These are phyloP conservation scores for Seriola rivoliana DNA, from an alignment of 2,113 vertebrate genomes.

Conservation along the genomic window DNA sequence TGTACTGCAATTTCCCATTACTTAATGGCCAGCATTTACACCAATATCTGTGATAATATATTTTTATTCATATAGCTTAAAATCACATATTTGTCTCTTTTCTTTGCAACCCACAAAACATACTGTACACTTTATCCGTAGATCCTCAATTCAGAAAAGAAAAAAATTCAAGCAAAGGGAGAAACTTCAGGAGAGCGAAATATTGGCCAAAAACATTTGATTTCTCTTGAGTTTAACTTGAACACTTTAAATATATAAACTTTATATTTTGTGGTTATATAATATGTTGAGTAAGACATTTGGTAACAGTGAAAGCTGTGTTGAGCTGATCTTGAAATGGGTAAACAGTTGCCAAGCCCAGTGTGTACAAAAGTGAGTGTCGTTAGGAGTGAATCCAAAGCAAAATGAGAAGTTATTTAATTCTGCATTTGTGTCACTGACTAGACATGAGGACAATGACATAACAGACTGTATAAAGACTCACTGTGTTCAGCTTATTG, in stretches of 20 bases:
- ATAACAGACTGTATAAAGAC: neutral
- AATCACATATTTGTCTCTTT: neutral
- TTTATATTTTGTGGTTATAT: neutral
- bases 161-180: too few relatives aligned
- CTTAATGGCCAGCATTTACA: neutral
- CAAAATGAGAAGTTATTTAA: slow-evolving; percentile 29
- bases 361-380: slow-evolving; percentile 28
- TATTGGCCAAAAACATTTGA: too few relatives aligned
- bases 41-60: neutral
- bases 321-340: slow-evolving; percentile 16
- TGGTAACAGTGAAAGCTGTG: slow-evolving; percentile 8
- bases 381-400: neutral
- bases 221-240: too few relatives aligned
- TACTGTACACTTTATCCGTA: neutral
- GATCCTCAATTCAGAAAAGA: too few relatives aligned
- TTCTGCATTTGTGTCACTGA: neutral
- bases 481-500: neutral
- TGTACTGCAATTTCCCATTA: neutral
- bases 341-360: slow-evolving; percentile 4
- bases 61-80: neutral
- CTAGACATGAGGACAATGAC: neutral
- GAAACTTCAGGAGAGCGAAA: too few relatives aligned
- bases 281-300: slow-evolving; percentile 31
- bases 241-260: neutral
- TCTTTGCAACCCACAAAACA: neutral